Evolutionary conservation across 2,888 invertebrate species (phyloP).

Genomic region (Pyralis farinalis): DNA sequence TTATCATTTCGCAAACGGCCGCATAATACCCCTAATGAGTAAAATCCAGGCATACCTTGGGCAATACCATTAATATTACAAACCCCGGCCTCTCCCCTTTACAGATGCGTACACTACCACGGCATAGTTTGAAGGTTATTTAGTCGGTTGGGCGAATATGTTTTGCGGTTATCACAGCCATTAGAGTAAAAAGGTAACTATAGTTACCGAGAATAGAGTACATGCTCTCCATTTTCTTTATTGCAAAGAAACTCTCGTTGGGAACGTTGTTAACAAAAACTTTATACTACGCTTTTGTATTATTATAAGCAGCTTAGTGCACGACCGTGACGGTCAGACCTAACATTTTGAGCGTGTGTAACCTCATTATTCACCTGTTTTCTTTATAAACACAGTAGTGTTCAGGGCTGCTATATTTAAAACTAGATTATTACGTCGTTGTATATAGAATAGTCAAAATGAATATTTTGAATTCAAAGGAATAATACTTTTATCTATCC

Average conservation of each 20-base stretch:
- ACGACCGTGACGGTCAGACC: no score
- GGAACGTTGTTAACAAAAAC: background rate
- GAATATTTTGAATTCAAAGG: no score
- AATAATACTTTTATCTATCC: no score
- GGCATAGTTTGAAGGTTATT: conserved; percentile 34
- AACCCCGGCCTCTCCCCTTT: conserved; percentile 49
- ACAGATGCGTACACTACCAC: conserved; percentile 29
- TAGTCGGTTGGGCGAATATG: conserved; percentile 12
- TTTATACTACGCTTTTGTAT: no score
- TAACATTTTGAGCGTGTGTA: no score
- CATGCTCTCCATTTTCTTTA: background rate
- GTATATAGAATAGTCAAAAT: no score
- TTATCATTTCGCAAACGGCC: conserved; percentile 74
- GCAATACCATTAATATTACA: conserved; percentile 73
- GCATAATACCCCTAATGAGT: conserved; percentile 77
- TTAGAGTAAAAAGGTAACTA: conserved; percentile 13
- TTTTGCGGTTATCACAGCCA: conserved; percentile 7
- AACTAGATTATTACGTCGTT: no score
- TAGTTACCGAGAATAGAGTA: background rate
- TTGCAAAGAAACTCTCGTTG: background rate
- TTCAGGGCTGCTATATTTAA: no score
- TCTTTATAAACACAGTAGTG: no score
- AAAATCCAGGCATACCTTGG: conserved; percentile 76
- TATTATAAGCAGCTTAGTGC: no score
- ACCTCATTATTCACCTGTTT: no score